phyloP scores from a whole-genome alignment of 2,888 invertebrate species.

The Beris morrisii region DNA sequence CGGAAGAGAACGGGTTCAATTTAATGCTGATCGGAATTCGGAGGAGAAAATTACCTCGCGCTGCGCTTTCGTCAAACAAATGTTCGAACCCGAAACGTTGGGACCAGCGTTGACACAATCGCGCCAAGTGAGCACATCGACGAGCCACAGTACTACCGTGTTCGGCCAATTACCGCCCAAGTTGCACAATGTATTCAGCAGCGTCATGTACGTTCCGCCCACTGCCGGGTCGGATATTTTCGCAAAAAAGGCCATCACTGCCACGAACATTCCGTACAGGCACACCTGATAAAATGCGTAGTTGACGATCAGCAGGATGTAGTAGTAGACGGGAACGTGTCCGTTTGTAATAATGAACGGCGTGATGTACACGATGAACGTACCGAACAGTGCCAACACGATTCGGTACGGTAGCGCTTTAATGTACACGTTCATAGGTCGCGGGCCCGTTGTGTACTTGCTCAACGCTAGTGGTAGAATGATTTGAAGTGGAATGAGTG shows the following conservation, averaged over 20 bases:
- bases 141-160: conserved; percentile 86
- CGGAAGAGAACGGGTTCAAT: conserved; percentile 35
- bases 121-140: conserved; percentile 85
- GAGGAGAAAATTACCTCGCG: conserved; percentile 62
- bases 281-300: conserved; percentile 95
- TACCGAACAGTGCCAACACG: conserved; percentile 80
- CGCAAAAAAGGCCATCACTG: conserved; percentile 97
- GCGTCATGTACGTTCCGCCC: conserved; percentile 99
- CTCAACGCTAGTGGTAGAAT: conserved; percentile 79
- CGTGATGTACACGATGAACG: conserved; percentile 82
- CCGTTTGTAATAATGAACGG: conserved; percentile 69
- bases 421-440: conserved; percentile 85
- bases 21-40: neutral
- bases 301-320: conserved; percentile 71
- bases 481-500: conserved; percentile 92
- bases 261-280: conserved; percentile 95
- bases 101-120: conserved; percentile 59
- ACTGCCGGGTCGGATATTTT: conserved; percentile 94
- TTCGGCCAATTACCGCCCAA: conserved; percentile 98
- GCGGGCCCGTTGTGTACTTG: conserved; percentile 81
- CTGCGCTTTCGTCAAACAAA: conserved; percentile 65
- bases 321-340: conserved; percentile 72
- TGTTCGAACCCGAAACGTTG: conserved; percentile 43
- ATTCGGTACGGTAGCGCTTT: conserved; percentile 88
- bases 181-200: conserved; percentile 93